Percentiles rank a stretch among this genome's conserved stretches.
Evolutionary conservation across 2,888 invertebrate genomes (phyloP).

Genomic region (Liodrosophila aerea): DNA sequence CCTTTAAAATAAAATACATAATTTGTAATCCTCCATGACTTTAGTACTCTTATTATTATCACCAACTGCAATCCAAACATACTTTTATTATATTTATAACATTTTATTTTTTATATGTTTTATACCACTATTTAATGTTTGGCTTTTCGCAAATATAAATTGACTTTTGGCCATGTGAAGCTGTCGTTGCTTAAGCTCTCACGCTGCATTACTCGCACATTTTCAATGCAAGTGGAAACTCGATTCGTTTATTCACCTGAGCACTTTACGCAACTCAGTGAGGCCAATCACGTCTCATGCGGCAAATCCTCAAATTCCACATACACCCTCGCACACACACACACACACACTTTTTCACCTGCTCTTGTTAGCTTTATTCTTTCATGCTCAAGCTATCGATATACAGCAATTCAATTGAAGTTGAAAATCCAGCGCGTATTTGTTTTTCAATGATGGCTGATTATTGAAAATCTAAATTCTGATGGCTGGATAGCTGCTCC

Average conservation of each 20-base stretch:
- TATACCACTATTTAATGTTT: too few species aligned
- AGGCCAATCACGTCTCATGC: conserved; percentile 67
- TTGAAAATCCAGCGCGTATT: conserved; percentile 69
- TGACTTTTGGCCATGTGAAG: conserved; percentile 1
- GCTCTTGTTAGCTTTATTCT: too few species aligned
- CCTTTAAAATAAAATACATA: too few species aligned
- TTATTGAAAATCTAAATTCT: conserved; percentile 77
- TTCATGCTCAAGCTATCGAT: not conserved
- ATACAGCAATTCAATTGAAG: conserved; percentile 58
- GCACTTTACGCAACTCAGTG: conserved; percentile 52
- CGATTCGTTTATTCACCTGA: conserved; percentile 38
- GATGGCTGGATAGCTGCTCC: conserved; percentile 37
- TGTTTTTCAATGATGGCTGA: conserved; percentile 77
- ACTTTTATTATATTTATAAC: too few species aligned
- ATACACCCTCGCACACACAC: not conserved
- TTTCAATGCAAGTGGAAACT: not conserved
- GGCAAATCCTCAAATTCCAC: conserved; percentile 50
- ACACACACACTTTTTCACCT: not conserved
- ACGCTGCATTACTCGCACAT: conserved; percentile 44
- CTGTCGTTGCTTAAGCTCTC: conserved; percentile 32
- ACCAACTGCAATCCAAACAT: too few species aligned
- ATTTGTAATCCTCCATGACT: too few species aligned
- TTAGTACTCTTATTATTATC: too few species aligned
- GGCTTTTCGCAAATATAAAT: too few species aligned
- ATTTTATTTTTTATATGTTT: too few species aligned